These are phyloP conservation scores for Penelope pileata DNA, from an alignment of 2,113 vertebrate species.

Conservation along the genomic window DNA sequence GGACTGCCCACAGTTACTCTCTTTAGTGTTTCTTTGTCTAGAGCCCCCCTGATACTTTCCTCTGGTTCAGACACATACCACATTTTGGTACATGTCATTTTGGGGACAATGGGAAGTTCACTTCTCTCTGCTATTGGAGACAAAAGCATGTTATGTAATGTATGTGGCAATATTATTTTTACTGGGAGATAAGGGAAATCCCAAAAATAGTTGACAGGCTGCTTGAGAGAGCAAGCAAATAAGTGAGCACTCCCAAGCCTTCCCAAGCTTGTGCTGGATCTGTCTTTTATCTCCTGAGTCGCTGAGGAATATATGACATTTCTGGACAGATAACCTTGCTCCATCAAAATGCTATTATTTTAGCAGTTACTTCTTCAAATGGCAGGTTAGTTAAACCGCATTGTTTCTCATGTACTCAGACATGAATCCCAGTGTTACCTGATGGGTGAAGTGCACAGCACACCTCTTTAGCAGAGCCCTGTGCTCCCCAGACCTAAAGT, in stretches of 20 bases:
- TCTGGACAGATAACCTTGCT: neutral
- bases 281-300: neutral
- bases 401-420: neutral
- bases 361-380: conserved; percentile 8
- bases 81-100: neutral
- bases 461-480: neutral
- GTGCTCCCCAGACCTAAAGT: accelerated
- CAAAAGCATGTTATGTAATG: neutral
- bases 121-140: neutral
- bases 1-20: neutral
- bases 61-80: neutral
- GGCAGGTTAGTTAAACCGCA: neutral
- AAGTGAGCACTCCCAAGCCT: neutral
- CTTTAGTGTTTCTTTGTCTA: neutral
- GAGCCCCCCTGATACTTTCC: neutral
- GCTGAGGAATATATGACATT: neutral
- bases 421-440: accelerated
- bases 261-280: neutral
- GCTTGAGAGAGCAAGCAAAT: neutral
- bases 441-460: accelerated
- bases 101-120: neutral
- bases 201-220: neutral
- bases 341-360: conserved; percentile 12
- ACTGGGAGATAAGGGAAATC: neutral
- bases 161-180: conserved; percentile 13